These are phyloP conservation scores for Drosophila seguyi DNA, from an alignment of 1,140 invertebrate species.

Conservation along the genomic window DNA sequence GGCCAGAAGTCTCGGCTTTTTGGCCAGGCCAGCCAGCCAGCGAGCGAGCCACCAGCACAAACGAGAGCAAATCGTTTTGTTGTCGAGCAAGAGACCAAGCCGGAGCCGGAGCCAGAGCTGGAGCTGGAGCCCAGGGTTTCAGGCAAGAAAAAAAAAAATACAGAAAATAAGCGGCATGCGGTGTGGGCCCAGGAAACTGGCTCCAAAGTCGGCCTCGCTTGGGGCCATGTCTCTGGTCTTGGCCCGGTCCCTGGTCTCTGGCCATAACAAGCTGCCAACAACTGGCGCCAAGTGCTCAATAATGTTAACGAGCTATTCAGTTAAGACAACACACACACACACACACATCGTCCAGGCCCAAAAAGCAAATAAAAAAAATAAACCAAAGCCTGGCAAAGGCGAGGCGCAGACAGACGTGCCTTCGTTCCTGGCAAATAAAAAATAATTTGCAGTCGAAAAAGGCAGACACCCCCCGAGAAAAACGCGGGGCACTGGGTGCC, in stretches of 20 bases:
- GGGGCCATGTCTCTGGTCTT: constrained; percentile 72
- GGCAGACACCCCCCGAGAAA: constrained; percentile 37
- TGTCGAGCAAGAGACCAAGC: constrained; percentile 55
- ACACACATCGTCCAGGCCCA: constrained; percentile 19
- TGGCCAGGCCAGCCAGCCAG: not conserved
- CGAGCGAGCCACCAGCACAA: constrained; percentile 61
- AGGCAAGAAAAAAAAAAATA: constrained; percentile 1
- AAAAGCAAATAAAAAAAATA: constrained; percentile 29
- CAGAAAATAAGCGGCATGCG: constrained; percentile 54
- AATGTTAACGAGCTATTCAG: constrained; percentile 85
- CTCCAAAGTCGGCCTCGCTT: constrained; percentile 63
- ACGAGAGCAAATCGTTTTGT: constrained; percentile 84
- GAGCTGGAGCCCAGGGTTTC: constrained; percentile 9
- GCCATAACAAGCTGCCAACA: constrained; percentile 84
- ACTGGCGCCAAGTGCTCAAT: constrained; percentile 85
- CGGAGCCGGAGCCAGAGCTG: not conserved
- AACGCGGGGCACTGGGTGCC: constrained; percentile 3
- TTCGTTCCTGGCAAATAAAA: constrained; percentile 75
- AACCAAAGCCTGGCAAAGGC: constrained; percentile 41
- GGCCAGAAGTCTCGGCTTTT: constrained; percentile 27
- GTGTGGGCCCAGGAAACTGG: constrained; percentile 66
- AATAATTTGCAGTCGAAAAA: constrained; percentile 83
- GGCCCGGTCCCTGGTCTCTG: constrained; percentile 49
- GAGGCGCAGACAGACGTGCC: constrained; percentile 68
- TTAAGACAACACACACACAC: constrained; percentile 72